Percentiles rank a stretch among this genome's conserved stretches.
These are phyloP conservation scores for Cichladusa arquata DNA, from an alignment of 2,113 vertebrate genomes.

Conservation along the genomic window DNA sequence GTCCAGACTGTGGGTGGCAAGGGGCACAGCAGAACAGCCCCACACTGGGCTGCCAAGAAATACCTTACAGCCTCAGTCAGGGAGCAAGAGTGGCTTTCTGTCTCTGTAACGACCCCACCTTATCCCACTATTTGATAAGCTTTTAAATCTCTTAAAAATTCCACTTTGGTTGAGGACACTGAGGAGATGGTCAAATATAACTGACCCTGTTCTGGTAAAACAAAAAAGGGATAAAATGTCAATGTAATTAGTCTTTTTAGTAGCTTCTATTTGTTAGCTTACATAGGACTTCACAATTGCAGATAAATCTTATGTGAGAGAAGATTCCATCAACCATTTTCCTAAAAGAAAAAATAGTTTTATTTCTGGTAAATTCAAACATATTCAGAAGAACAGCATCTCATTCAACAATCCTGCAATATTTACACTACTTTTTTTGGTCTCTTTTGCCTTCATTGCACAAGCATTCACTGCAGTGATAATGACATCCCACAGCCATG, in stretches of 20 bases:
- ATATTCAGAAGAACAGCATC: neutral
- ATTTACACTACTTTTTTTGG: neutral
- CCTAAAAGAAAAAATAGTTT: neutral
- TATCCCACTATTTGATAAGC: neutral
- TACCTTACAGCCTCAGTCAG: fast-evolving
- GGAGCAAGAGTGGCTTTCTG: neutral
- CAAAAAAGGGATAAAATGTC: neutral
- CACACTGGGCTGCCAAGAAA: neutral
- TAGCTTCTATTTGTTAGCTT: neutral
- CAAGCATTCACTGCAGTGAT: neutral
- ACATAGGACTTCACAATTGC: neutral
- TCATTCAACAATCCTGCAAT: neutral
- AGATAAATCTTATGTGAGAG: neutral
- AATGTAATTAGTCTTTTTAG: neutral
- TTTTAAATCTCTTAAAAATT: neutral
- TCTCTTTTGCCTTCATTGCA: neutral
- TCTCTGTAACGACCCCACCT: neutral
- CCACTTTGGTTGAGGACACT: neutral
- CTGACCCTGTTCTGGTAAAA: neutral
- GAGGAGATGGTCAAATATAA: neutral
- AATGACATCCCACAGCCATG: neutral
- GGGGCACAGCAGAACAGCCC: neutral
- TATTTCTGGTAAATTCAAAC: neutral
- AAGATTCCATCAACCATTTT: neutral
- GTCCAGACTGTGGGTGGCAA: fast-evolving